Evolutionary conservation across 2,113 vertebrate genomes (phyloP).

Genomic region (Hemiscyllium ocellatum): DNA sequence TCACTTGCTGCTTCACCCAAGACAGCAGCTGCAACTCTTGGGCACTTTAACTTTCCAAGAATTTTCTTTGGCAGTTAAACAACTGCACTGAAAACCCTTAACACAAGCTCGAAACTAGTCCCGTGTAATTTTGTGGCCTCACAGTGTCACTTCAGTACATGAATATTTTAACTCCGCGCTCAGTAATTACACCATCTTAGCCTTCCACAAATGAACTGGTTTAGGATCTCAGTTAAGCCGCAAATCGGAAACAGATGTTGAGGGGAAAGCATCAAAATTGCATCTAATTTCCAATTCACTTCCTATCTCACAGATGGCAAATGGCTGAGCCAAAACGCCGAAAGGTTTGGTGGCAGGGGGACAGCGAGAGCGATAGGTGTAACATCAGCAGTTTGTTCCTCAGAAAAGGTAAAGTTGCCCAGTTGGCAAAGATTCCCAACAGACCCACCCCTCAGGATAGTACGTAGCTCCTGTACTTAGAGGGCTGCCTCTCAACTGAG

Average conservation of each 20-base stretch:
- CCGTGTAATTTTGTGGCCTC: not conserved
- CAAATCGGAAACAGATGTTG: conserved; percentile 3
- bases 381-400: not conserved
- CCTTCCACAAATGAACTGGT: not conserved
- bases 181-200: not conserved
- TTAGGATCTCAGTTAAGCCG: not conserved
- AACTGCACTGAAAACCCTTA: not conserved
- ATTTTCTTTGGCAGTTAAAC: not conserved
- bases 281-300: conserved; percentile 6
- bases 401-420: not conserved
- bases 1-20: not conserved
- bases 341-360: not conserved
- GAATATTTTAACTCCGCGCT: not conserved
- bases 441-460: not conserved
- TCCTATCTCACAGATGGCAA: not conserved
- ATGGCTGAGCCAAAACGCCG: not conserved
- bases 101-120: not conserved
- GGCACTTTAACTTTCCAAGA: not conserved
- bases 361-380: not conserved
- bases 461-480: not conserved
- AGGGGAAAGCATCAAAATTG: not conserved
- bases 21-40: not conserved
- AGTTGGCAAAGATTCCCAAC: not conserved
- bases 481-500: too few relatives aligned
- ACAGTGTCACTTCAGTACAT: not conserved